Evolutionary conservation across 2,888 invertebrate species (phyloP), one percentile per base, ranked within the genome.

Genomic region (Latheticus oryzae): DNA sequence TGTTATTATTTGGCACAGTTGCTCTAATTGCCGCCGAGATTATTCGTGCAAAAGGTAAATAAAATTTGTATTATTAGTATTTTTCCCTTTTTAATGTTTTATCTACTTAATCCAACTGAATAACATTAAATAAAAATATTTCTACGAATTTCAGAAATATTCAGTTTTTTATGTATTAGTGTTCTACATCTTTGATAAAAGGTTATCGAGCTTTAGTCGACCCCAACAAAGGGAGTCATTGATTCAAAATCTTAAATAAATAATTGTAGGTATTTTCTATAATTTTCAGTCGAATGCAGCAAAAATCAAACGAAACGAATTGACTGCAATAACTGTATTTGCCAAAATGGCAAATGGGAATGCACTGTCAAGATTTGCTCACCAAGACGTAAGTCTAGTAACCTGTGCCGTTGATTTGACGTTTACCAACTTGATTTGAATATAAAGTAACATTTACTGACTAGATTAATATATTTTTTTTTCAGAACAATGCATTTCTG

Each of bases 131-230:
- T 17, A 16, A 16, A 15, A 40, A 17, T 2, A 21, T 8, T 30
- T 45, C 30, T 45, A 32, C 19, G 45, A 45, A 19, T 12, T 12
- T 4, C 23, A 5, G 2, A 7, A 11, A 5, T 1, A 9, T 47
- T 8, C 7, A 15, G 4, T 32, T 35, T 42, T 30, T 21, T 15
- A 1, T 37, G n/a, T 16, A 37, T 17, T 16, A 32, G 11, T 33
- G 52, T 12, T 42, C 42, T 30, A 42, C 26, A 40, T 52, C 17
- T 11, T 23, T 33, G 52, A 52, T 52, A 52, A 52, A 42, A 42
- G 52, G 52, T 52, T 52, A 52, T 52, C 52, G n/a, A 28, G 24
- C 51, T 38, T 38, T 37, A 7, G n/a, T n/a, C 37, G 37, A 50
- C 47, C 47, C 32, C 5, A 38, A 38, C 32, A 30, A 33, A 19